Evolutionary conservation across 1,140 invertebrate genomes (phyloP), one percentile per base, ranked within the genome.

Genomic region (Drosophila sulfurigaster): DNA sequence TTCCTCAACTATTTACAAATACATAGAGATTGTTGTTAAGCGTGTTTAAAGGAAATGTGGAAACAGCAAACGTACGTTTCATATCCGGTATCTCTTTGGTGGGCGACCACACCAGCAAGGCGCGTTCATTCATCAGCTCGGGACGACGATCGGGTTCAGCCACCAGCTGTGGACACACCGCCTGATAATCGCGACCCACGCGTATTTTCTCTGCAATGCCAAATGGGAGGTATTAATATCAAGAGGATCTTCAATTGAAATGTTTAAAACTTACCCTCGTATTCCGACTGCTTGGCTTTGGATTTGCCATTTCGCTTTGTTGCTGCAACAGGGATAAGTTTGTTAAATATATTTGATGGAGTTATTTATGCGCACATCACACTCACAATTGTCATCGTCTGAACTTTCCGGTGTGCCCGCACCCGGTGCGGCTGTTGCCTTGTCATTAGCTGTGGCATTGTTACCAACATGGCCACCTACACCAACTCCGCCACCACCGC

Each of bases 81-180:
- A 94, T 93, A 92, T 98, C 98, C 30, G 96, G 95, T 88, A 99
- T 97, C 79, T 97, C 95, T 58, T 95, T 94, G 72, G 96, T 97
- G 28, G 98, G 98, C 48, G 98, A 98, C 98, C 98, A 99, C 16
- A 99, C 98, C 30, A 99, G 93, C 59, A 99, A 94, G 1, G 98
- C 98, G 93, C 97, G 95, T 79, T 99, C 98, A 52, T 95, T 95
- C 68, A 94, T 93, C 76, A 93, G 90, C 81, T 95, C 94, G 28
- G 95, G 95, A 86, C 93, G 95, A 15, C 95, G 91, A 73, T 95
- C 94, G 66, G 93, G 93, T 65, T 95, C 93, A 32, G 95, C 94
- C 75, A 95, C 94, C 43, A 96, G 94, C 79, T 97, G 96, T 59
- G 98, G 98, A 89, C 98, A 96, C 67, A 96, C 95, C 13, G 98